Evolutionary conservation across 2,888 invertebrate species (phyloP), one percentile per base, ranked within the genome.

Genomic region (Eurois occulta): DNA sequence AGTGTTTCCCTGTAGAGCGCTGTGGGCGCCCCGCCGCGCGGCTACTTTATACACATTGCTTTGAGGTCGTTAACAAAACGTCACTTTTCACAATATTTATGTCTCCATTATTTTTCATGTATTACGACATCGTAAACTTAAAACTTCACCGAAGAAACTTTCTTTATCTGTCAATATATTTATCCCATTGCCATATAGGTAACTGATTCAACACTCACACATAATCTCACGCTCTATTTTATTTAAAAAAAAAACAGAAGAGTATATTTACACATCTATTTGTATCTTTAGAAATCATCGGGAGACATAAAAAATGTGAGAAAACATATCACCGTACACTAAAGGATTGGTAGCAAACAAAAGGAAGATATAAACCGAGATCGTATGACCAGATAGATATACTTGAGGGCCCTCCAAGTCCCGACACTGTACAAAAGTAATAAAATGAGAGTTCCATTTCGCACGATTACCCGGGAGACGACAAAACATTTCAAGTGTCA

Each of bases 401-500:
- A 71, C 84, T 89, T 86, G 81, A 89, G 89, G 86, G 90, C 88
- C 89, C 88, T 90, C 65, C 65, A n/a, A n/a, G 16, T 41, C 89
- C 88, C 70, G 88, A 87, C 88, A 91, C 83, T 91, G 90, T 88
- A 89, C 89, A 90, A 91, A 93, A 92, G 91, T 92, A 94, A 94
- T 94, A 94, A 95, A 95, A 94, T 88, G 92, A 88, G 91, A 92
- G 89, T 91, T 92, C 93, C 93, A 94, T 94, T 95, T 94, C 88
- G 93, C 93, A 91, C 92, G 94, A 95, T 95, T 95, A 94, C 95
- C 92, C 95, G 87, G 89, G 94, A 95, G 95, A 95, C 94, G 95
- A 95, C 95, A 95, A 95, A 96, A 94, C 94, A 95, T 95, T 94
- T 95, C 96, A 96, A 95, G 90, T 95, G 95, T 95, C 95, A 96